A percentile compares a stretch with the other conserved stretches of the same genome.
These are phyloP conservation scores for Poecile atricapillus DNA, from an alignment of 2,113 vertebrate species.

Conservation along the genomic window DNA sequence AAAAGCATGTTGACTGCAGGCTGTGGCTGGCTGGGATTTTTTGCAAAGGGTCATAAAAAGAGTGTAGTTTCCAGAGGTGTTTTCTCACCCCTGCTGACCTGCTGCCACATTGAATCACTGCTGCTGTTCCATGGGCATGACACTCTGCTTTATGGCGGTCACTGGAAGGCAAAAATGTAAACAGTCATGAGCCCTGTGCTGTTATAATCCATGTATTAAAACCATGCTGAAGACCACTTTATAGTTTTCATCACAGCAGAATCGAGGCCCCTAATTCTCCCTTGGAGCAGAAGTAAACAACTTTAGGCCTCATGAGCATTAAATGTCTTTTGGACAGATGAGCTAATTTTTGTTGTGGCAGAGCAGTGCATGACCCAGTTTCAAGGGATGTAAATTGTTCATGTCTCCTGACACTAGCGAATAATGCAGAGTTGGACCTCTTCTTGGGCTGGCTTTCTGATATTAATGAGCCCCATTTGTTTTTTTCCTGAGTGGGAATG, in stretches of 20 bases:
- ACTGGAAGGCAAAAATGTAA: constrained; percentile 29
- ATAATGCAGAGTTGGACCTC: not conserved
- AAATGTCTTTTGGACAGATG: constrained; percentile 29
- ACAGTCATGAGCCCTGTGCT: not conserved
- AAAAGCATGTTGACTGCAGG: not conserved
- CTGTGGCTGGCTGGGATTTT: not conserved
- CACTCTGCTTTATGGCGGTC: not conserved
- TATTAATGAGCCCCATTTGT: not conserved
- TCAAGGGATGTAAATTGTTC: constrained; percentile 17
- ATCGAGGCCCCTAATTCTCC: not conserved
- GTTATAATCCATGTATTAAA: constrained; percentile 5
- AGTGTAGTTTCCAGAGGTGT: not conserved
- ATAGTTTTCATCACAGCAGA: not conserved
- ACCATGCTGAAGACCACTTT: constrained; percentile 8
- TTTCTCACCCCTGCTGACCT: constrained; percentile 24
- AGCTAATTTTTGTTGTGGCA: constrained; percentile 38
- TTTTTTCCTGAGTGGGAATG: not conserved
- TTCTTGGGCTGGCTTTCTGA: not conserved
- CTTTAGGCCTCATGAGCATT: constrained; percentile 17
- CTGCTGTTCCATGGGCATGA: not conserved
- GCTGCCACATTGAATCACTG: constrained; percentile 19
- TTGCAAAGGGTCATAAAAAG: not conserved
- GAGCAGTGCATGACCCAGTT: constrained; percentile 5
- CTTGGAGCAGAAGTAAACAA: constrained; percentile 38
- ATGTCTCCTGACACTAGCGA: not conserved